A percentile compares a stretch with the other conserved stretches of the same genome.
Conservation (phyloP, 1,140 invertebrate species). For the Radopholus similis region DNA sequence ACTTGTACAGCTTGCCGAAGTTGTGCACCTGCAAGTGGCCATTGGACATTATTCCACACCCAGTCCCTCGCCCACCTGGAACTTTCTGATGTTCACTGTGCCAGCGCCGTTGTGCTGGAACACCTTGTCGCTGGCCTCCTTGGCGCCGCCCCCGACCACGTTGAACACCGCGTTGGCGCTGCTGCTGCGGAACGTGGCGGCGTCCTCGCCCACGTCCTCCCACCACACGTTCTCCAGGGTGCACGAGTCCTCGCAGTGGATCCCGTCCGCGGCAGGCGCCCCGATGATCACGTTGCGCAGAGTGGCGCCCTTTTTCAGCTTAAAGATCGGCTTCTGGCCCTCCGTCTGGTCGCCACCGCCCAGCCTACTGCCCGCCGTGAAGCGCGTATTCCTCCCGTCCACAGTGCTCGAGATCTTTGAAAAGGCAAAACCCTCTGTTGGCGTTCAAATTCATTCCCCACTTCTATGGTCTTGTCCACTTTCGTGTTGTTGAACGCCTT, state of each 20-base stretch:
- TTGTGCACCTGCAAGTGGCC: too few species aligned
- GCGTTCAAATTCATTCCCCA: too few species aligned
- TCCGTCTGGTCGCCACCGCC: constrained; percentile 4
- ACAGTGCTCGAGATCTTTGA: too few species aligned
- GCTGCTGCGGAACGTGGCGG: constrained; percentile 18
- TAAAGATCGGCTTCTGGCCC: constrained; percentile 7
- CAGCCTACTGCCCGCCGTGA: too few species aligned
- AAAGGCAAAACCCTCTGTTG: too few species aligned
- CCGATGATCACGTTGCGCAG: constrained; percentile 19
- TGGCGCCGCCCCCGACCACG: constrained; percentile 8
- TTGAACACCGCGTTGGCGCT: background rate
- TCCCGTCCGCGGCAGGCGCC: constrained; percentile 12
- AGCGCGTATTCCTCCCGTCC: too few species aligned
- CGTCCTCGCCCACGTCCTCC: constrained; percentile 16
- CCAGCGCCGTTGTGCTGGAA: constrained; percentile 20
- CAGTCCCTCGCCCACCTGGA: too few species aligned
- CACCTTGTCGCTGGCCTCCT: constrained; percentile 18
- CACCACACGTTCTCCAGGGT: constrained; percentile 19
- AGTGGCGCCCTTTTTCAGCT: constrained; percentile 6
- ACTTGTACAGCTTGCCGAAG: too few species aligned
- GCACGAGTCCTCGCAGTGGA: constrained; percentile 17
- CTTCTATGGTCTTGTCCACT: too few species aligned
- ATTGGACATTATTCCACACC: too few species aligned
- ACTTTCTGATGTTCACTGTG: constrained; percentile 15
- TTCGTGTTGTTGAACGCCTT: too few species aligned